Evolutionary conservation across 2,888 invertebrate species (phyloP).

Genomic region (Plagodis dolabraria): DNA sequence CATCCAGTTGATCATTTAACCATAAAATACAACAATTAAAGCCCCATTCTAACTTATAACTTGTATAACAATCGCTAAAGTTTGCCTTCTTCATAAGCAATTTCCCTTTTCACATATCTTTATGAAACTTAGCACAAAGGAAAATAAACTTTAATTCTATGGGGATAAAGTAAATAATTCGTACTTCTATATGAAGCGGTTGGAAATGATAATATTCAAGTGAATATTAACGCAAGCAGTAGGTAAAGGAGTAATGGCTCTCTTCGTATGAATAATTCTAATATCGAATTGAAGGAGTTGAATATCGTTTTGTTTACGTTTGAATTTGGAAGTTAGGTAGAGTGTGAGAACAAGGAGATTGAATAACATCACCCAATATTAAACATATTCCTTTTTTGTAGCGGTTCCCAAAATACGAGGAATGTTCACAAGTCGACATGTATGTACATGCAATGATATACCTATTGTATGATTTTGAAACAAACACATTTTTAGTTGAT

Average conservation of each 20-base stretch:
- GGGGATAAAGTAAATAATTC: constrained; percentile 24
- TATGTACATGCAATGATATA: too few relatives aligned
- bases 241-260: constrained; percentile 58
- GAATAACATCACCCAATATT: not conserved
- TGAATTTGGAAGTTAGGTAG: constrained; percentile 49
- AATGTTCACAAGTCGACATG: too few relatives aligned
- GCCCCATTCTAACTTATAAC: constrained; percentile 44
- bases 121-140: constrained; percentile 5
- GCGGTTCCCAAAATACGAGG: too few relatives aligned
- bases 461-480: too few relatives aligned
- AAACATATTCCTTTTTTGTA: too few relatives aligned
- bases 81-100: constrained; percentile 50
- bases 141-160: constrained; percentile 21
- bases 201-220: constrained; percentile 44
- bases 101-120: constrained; percentile 51
- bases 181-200: constrained; percentile 8
- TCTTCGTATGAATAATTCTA: constrained; percentile 59
- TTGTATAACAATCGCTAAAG: constrained; percentile 50
- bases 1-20: constrained; percentile 9
- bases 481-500: too few relatives aligned
- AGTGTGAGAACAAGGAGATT: not conserved
- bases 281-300: constrained; percentile 52
- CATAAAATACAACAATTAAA: constrained; percentile 42
- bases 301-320: constrained; percentile 56
- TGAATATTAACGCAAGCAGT: constrained; percentile 55